Conservation (phyloP, 2,113 vertebrate species). For the Sebastes fasciatus region DNA sequence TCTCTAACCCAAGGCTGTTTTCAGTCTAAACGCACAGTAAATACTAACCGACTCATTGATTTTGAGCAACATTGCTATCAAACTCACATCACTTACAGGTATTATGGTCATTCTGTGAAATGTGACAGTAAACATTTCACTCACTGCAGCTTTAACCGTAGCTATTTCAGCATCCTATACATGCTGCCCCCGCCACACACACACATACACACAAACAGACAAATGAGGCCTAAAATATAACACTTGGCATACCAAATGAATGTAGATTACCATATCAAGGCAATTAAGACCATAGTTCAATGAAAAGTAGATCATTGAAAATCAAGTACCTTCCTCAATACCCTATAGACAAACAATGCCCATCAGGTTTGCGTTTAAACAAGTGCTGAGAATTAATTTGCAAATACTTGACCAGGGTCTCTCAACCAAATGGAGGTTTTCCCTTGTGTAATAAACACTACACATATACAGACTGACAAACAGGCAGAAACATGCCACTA, state of each 20-base stretch:
- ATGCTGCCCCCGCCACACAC: not conserved
- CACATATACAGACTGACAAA: slow-evolving; percentile 3
- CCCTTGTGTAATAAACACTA: slow-evolving; percentile 5
- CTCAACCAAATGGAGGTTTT: not conserved
- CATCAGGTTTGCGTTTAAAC: slow-evolving; percentile 2
- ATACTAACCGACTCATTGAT: slow-evolving; percentile 39
- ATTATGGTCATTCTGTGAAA: slow-evolving; percentile 29
- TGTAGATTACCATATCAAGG: slow-evolving; percentile 48
- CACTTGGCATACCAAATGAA: slow-evolving; percentile 40
- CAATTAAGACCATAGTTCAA: slow-evolving; percentile 39
- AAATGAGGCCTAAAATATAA: slow-evolving; percentile 21
- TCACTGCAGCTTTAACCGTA: slow-evolving; percentile 20
- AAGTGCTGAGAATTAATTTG: slow-evolving; percentile 37
- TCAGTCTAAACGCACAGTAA: slow-evolving; percentile 6
- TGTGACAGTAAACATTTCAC: slow-evolving; percentile 36
- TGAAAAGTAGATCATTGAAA: slow-evolving; percentile 44
- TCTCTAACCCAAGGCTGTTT: slow-evolving; percentile 28
- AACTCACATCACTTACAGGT: slow-evolving; percentile 33
- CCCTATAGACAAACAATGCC: slow-evolving; percentile 37
- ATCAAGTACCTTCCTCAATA: slow-evolving; percentile 34
- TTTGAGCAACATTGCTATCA: slow-evolving; percentile 25
- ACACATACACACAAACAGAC: not conserved
- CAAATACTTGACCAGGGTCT: slow-evolving; percentile 17
- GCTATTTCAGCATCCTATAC: slow-evolving; percentile 19
- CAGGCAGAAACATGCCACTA: not conserved